Percentiles rank a stretch among this genome's conserved stretches.
Conservation (phyloP, 2,113 vertebrate genomes). For the Equus przewalskii region DNA sequence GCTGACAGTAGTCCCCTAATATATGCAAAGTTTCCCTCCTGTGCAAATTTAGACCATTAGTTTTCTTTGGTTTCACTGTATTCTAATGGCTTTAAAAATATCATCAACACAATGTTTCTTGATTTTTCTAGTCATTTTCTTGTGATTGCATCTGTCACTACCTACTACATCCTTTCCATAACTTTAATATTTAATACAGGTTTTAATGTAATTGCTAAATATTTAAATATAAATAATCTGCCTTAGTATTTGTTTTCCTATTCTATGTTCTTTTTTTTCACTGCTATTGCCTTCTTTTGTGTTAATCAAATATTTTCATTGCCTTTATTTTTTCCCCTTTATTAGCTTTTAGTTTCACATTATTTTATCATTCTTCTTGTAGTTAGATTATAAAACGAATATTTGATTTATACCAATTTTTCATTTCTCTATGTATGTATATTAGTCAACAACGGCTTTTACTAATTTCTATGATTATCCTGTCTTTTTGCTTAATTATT, state of each 20-base stretch:
- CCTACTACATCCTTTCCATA: neutral
- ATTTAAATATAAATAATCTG: neutral
- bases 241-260: neutral
- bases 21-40: neutral
- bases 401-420: neutral
- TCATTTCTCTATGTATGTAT: neutral
- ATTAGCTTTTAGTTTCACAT: neutral
- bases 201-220: neutral
- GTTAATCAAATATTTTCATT: neutral
- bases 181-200: neutral
- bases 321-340: neutral
- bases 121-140: conserved; percentile 10
- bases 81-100: neutral
- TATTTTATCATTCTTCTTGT: neutral
- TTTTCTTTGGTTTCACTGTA: neutral
- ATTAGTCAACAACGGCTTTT: neutral
- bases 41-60: neutral
- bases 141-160: neutral
- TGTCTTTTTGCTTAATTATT: neutral
- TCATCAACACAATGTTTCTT: neutral
- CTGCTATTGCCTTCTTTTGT: neutral
- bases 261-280: neutral
- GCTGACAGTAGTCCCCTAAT: neutral
- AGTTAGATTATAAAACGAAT: neutral
- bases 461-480: neutral